Conservation (phyloP, 2,113 vertebrate genomes). For the Pachycephala philippinensis region DNA sequence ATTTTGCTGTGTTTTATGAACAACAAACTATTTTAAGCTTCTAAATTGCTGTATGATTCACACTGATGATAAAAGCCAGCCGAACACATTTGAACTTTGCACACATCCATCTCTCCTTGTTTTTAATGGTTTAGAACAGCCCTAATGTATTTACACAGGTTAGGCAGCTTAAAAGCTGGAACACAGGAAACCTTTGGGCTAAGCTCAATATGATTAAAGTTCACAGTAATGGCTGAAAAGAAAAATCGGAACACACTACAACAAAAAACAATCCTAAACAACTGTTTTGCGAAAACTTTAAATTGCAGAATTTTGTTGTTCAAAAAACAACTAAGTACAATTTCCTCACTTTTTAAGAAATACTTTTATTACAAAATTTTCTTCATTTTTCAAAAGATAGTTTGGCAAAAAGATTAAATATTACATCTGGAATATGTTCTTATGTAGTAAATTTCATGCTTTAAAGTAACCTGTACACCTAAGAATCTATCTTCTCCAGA, state of each 20-base stretch:
- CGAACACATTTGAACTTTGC: slow-evolving; percentile 39
- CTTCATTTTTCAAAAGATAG: neutral
- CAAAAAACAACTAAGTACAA: neutral
- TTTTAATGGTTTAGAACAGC: slow-evolving; percentile 41
- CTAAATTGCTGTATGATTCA: slow-evolving; percentile 46
- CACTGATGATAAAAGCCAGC: slow-evolving; percentile 32
- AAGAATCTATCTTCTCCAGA: neutral
- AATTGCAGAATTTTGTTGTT: neutral
- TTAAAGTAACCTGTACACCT: neutral
- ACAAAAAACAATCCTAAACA: neutral
- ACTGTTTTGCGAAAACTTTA: neutral
- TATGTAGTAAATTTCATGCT: neutral
- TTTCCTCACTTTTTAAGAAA: neutral
- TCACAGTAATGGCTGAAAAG: slow-evolving; percentile 4
- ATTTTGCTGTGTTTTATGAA: slow-evolving; percentile 22
- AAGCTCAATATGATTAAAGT: slow-evolving; percentile 2
- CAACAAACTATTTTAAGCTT: slow-evolving; percentile 44
- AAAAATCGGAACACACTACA: neutral
- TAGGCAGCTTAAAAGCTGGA: slow-evolving; percentile 34
- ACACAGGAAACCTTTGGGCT: slow-evolving; percentile 28
- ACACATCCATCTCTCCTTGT: slow-evolving; percentile 28
- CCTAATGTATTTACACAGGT: slow-evolving; percentile 52
- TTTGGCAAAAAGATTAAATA: neutral
- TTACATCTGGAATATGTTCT: neutral
- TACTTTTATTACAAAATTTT: neutral